Evolutionary conservation across 1,140 invertebrate genomes (phyloP), one percentile per base, ranked within the genome.

Genomic region (Nasonia vitripennis): DNA sequence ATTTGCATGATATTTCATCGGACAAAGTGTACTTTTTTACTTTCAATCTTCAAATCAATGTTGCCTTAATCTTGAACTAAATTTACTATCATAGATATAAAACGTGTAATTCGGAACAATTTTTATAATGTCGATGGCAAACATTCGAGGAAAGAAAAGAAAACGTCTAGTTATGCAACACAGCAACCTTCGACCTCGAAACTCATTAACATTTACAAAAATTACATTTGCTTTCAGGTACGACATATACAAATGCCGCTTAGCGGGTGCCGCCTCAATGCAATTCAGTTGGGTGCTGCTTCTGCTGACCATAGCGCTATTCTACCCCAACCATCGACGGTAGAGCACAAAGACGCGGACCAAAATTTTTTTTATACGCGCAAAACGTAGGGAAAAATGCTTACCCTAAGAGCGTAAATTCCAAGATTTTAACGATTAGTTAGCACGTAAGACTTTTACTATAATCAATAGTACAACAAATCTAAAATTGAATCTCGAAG

Each of bases 211-310:
- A 77, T 45, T 45, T 45, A 45, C 7, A 77, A 77, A 5, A 77
- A 45, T 79, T 55, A 14, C 51, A 87, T 87, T 51, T 17, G 48
- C 48, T 92, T 92, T 78, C 91, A 95, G 95, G 88, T 98, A 96
- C 87, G 96, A 98, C 90, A 97, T 97, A 96, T 97, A 97, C 90
- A 98, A 97, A 89, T 99, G 98, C 91, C 95, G 98, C 41, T 94
- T 99, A 86, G 98, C 98, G 10, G 97, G 96, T 27, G 97, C 97
- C 7, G 92, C 95, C 1, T 94, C 94, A 9, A 92, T 95, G 37
- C 92, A 95, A 91, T 92, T 93, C 84, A 94, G 94, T 85, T 91
- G 88, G 89, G 70, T 91, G 31, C 90, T 90, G 91, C 86, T 92
- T 89, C 31, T 94, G n/a, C 78, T 92, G 5, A 67, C 91, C 10